These are phyloP conservation scores for Aporophyla nigra DNA, from an alignment of 2,888 invertebrate genomes.

Conservation along the genomic window DNA sequence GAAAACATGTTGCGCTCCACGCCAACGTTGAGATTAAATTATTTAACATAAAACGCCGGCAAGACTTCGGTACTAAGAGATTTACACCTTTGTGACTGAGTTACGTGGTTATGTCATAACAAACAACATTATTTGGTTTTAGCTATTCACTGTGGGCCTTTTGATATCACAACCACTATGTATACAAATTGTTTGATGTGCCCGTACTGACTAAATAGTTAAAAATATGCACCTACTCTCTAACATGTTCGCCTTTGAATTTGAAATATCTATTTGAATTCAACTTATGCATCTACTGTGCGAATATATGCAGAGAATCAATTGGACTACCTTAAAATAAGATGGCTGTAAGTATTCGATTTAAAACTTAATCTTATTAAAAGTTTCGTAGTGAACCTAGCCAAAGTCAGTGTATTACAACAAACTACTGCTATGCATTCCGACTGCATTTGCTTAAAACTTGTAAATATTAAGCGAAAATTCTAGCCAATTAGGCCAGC, in stretches of 20 bases:
- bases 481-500: conserved; percentile 86
- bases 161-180: conserved; percentile 70
- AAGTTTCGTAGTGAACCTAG: conserved; percentile 71
- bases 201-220: conserved; percentile 15
- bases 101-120: conserved; percentile 75
- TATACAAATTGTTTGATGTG: conserved; percentile 46
- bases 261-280: conserved; percentile 11
- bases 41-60: conserved; percentile 82
- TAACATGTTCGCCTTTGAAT: conserved; percentile 20
- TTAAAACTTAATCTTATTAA: conserved; percentile 71
- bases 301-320: conserved; percentile 17
- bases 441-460: conserved; percentile 82
- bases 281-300: background rate
- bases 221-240: conserved; percentile 31
- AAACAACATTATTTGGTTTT: conserved; percentile 73
- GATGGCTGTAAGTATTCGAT: conserved; percentile 42
- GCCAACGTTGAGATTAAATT: conserved; percentile 82
- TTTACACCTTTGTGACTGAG: conserved; percentile 77
- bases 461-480: conserved; percentile 85
- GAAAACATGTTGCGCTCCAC: conserved; percentile 81
- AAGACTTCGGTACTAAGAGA: conserved; percentile 80
- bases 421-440: conserved; percentile 72
- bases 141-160: conserved; percentile 71
- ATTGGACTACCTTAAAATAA: conserved; percentile 10
- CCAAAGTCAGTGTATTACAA: conserved; percentile 72